Conservation (phyloP, 2,113 vertebrate genomes). For the Falco punctatus region DNA sequence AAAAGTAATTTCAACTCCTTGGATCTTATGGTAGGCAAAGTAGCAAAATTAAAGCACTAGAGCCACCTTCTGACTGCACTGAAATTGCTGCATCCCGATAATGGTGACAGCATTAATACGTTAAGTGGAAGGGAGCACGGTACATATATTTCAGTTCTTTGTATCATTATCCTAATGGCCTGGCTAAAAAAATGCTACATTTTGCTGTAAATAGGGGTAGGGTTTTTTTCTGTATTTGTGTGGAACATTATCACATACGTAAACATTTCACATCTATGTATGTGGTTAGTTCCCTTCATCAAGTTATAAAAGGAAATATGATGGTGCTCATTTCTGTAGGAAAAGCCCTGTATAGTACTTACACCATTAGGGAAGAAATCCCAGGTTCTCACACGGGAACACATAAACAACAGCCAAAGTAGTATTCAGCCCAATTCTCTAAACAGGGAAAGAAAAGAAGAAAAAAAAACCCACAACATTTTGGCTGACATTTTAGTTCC, state of each 20-base stretch:
- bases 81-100: constrained; percentile 70
- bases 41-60: constrained; percentile 85
- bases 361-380: neutral
- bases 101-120: constrained; percentile 30
- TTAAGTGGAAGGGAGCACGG: constrained; percentile 45
- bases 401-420: neutral
- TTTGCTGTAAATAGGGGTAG: neutral
- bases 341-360: neutral
- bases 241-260: neutral
- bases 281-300: neutral
- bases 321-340: neutral
- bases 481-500: neutral
- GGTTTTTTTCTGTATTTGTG: neutral
- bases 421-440: neutral
- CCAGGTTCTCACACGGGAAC: neutral
- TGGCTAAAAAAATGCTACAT: constrained; percentile 14
- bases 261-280: constrained; percentile 21
- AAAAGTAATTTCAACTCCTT: constrained; percentile 66
- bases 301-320: constrained; percentile 6
- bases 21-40: constrained; percentile 54
- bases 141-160: constrained; percentile 49
- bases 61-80: constrained; percentile 85
- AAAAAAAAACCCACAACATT: neutral
- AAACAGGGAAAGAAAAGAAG: neutral
- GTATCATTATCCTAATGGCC: constrained; percentile 53